Evolutionary conservation across 2,113 vertebrate genomes (phyloP), one percentile per base, ranked within the genome.

Genomic region (Stictonetta naevosa): DNA sequence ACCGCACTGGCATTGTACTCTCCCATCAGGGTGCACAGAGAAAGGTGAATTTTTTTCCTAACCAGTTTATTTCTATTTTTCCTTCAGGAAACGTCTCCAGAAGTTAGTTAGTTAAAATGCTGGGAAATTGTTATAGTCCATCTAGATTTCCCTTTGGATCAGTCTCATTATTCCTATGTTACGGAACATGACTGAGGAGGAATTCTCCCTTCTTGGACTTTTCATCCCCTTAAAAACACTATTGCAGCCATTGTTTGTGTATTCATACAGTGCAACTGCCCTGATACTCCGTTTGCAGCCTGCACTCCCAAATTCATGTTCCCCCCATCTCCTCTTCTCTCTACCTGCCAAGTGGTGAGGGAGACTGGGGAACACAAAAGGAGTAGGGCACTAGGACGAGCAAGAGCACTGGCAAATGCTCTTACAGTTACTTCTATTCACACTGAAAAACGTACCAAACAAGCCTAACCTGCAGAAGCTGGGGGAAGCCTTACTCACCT

Each of bases 401-500:
- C 40, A 44, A 67, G 20, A 67, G 40, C 29, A 67, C 13, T 15
- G 55, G 25, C 33, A 29, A 28, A 48, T 36, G 34, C n/a, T 29
- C 59, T 36, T 77, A 46, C n/a, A 17, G n/a, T 50, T 46, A 31
- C 46, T 68, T 44, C 44, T 68, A n/a, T 68, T n/a, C 42, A n/a
- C 22, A 14, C 22, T 36, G 31, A 40, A 21, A 44, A 55, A 40
- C 3, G 23, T n/a, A n/a, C 38, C 40, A 15, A n/a, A 52, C 25
- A 20, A 44, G 62, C 44, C n/a, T 44, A n/a, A 79, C 36, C 62
- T 16, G 20, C 38, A 56, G 62, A 55, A 66, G 50, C 29, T 42
- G 31, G 23, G 33, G 18, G 62, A 42, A 50, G 36, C 11, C 23
- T 40, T 44, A 22, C n/a, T 83, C 90, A 99, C 99, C 98, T 99